Base-by-base conservation (phyloP, 2,888 invertebrate genomes). In the Galerucella calmariensis region DNA sequence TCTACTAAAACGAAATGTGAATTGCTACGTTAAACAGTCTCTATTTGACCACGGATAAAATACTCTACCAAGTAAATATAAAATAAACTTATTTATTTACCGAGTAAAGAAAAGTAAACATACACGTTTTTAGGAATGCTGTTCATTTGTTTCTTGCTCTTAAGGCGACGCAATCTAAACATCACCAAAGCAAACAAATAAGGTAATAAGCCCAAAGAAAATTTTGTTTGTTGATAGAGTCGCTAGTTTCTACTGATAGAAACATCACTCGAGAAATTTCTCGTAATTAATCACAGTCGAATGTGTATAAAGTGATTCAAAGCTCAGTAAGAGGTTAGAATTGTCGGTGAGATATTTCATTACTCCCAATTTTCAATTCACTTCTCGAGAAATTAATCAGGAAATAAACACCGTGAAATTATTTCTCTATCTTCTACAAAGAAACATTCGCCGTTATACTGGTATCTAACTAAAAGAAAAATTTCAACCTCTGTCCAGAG, bases 31-130 rank as follows among this genome's bases (percentile, higher is more conserved):
- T 73, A 76, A 77, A 76, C 75, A 73, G 51, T 71, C 70, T 74
- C 73, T 75, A 78, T 78, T 78, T 76, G 75, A 69, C 71, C 74
- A 66, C 46, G 72, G 73, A 74, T 78, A 76, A 74, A 75, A 78
- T 76, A 72, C 74, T 78, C 72, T 70, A 69, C 63, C 66, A 41
- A 71, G 74, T 66, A 74, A 76, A 77, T 76, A 77, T 74, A 73
- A 77, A 77, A 70, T 76, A 74, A 77, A 77, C 74, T 74, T 74
- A 76, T 77, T 76, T 77, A 77, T 77, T 77, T 77, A 76, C 69
- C 41, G 70, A 69, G 63, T 24, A 65, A 72, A 59, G 69, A 51
- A 75, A 74, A 69, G 74, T 62, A 74, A 73, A 74, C 72, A 77
- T 41, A 69, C 73, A 62, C 69, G 75, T 61, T 66, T 74, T 63